Percentiles rank a stretch among this genome's conserved stretches.
phyloP scores from a whole-genome alignment of 2,888 invertebrate species.

The Taenaris catops region DNA sequence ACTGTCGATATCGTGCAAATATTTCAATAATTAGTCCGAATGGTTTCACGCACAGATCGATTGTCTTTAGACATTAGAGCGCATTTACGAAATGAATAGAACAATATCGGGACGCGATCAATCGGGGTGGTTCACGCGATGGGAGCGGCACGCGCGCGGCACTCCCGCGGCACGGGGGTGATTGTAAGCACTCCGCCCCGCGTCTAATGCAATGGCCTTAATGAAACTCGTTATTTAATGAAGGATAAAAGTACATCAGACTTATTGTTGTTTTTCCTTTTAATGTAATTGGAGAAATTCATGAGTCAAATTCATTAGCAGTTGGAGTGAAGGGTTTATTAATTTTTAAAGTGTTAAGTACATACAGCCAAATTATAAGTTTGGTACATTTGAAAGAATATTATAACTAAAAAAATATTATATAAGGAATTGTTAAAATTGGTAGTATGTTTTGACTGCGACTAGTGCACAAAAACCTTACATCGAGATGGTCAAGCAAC shows the following conservation, averaged over 20 bases:
- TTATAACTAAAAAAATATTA: too few species aligned
- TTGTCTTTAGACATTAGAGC: slow-evolving; percentile 22
- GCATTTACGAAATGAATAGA: slow-evolving; percentile 35
- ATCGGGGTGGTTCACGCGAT: slow-evolving; percentile 65
- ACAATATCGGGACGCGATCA: slow-evolving; percentile 39
- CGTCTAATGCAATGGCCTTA: slow-evolving; percentile 35
- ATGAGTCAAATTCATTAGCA: slow-evolving; percentile 4
- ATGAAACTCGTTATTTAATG: slow-evolving; percentile 21
- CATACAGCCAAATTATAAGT: too few species aligned
- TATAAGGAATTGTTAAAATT: too few species aligned
- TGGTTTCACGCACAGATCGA: slow-evolving; percentile 25
- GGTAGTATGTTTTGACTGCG: too few species aligned
- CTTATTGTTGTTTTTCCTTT: slow-evolving; percentile 6
- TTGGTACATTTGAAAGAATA: too few species aligned
- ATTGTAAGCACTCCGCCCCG: slow-evolving; percentile 34
- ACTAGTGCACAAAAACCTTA: too few species aligned
- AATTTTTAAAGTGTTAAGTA: too few species aligned
- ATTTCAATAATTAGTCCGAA: slow-evolving; percentile 44
- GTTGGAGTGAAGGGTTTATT: too few species aligned
- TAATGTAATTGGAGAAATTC: slow-evolving; percentile 11
- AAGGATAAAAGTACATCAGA: slow-evolving; percentile 15
- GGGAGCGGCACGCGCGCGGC: slow-evolving; percentile 75
- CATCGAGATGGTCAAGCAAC: too few species aligned
- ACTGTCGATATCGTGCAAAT: slow-evolving; percentile 31
- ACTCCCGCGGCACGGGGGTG: slow-evolving; percentile 70